Conservation (phyloP, 2,888 invertebrate genomes). For the Lysandra coridon region DNA sequence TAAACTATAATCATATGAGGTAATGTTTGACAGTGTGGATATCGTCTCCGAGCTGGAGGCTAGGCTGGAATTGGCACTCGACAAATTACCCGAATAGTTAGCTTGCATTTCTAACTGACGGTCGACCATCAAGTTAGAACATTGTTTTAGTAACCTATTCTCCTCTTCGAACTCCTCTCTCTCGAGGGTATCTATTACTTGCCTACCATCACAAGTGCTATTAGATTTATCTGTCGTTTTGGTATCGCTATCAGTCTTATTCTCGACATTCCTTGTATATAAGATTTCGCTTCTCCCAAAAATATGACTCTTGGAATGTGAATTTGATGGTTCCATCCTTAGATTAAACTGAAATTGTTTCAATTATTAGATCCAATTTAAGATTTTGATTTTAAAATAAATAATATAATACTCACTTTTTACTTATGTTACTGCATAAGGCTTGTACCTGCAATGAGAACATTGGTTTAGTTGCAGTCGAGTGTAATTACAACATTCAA, state of each 20-base stretch:
- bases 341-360: constrained; percentile 41
- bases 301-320: constrained; percentile 60
- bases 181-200: constrained; percentile 69
- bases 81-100: constrained; percentile 59
- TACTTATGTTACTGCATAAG: constrained; percentile 37
- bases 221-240: constrained; percentile 50
- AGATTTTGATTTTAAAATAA: neutral
- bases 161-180: constrained; percentile 74
- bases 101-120: constrained; percentile 55
- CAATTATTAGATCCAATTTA: constrained; percentile 33
- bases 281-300: constrained; percentile 56
- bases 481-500: neutral
- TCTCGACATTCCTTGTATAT: constrained; percentile 57
- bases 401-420: constrained; percentile 32
- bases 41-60: constrained; percentile 71
- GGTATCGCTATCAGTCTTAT: constrained; percentile 62
- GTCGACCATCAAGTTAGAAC: constrained; percentile 67
- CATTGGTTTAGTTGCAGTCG: neutral
- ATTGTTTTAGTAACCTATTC: constrained; percentile 68
- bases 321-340: constrained; percentile 74
- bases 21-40: constrained; percentile 59
- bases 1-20: constrained; percentile 57
- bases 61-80: constrained; percentile 65
- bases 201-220: constrained; percentile 51
- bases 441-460: constrained; percentile 37